Base-by-base conservation (phyloP, 1,140 invertebrate genomes). In the Hypsibius dujardini region DNA sequence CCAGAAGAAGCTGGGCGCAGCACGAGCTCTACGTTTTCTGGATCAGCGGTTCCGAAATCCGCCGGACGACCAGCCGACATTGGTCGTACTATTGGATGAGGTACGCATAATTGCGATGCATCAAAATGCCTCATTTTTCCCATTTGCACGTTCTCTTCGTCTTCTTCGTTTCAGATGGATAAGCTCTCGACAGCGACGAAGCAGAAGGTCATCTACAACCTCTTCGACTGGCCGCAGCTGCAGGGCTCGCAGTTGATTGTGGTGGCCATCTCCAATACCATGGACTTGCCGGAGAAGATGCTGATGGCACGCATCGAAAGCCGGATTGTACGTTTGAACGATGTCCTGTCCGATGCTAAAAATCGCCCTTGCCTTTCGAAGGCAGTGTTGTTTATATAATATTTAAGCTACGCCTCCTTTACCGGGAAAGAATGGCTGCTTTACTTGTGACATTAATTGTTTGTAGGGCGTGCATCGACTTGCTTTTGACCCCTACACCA, bases 191-290 rank as follows among this genome's bases (percentile, higher is more conserved):
- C 90, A 77, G 96, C 91, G 42, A 85, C 87, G 73, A 85, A 90
- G 15, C 94, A 98, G 82, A 90, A 95, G 79, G 92, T 98, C 0
- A 85, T 98, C 3, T 98, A 99, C 79, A 95, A 94, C 79, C 82
- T 98, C 69, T 86, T 98, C 77, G 94, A 98, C 77, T 98, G 95
- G 95, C 90, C 94, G 1, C 85, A 84, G 1, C 87, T 88, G 75
- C 81, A 82, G 15, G 82, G 85, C 2, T 87, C 92, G 1, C 84
- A 86, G 72, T 83, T 98, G 47, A 85, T 95, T 12, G 90, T 98
- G 0, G 81, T 98, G 12, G 92, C 94, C 1, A 96, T 98, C 74
- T 94, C 95, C 28, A 99, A 99, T 79, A 97, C 95, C 0, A 95
- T 98, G 91, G 94, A 98, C 83, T 80, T 98, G 69, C 94, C 95